Conservation (phyloP, 2,113 vertebrate species). For the Myrmecobius fasciatus region DNA sequence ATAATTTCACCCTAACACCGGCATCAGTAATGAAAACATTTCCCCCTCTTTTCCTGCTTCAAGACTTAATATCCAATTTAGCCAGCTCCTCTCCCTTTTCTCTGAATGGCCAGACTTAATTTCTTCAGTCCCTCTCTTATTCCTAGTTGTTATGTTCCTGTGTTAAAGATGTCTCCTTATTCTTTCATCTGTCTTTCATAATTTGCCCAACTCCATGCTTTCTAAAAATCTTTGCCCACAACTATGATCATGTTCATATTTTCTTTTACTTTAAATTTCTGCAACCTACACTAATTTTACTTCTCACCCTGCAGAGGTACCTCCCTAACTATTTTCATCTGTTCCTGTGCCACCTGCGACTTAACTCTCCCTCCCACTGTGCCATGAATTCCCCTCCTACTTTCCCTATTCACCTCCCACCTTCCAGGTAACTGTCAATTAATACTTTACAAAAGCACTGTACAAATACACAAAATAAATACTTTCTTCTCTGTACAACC, state of each 20-base stretch:
- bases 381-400: background rate
- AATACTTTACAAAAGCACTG: slow-evolving; percentile 17
- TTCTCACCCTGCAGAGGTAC: background rate
- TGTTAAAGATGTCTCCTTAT: slow-evolving; percentile 39
- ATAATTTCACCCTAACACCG: background rate
- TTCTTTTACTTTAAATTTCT: background rate
- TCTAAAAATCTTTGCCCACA: slow-evolving; percentile 10
- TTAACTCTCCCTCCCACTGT: background rate
- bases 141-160: background rate
- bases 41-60: background rate
- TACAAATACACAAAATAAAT: background rate
- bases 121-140: slow-evolving; percentile 23
- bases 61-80: background rate
- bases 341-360: background rate
- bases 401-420: slow-evolving; percentile 18
- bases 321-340: background rate
- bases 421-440: background rate
- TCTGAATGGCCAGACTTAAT: background rate
- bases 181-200: slow-evolving; percentile 22
- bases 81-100: background rate
- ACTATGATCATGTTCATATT: background rate
- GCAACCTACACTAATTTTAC: background rate
- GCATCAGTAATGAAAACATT: background rate
- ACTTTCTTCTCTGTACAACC: background rate
- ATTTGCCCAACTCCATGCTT: slow-evolving; percentile 13